Percentiles rank a stretch among this genome's conserved stretches.
Evolutionary conservation across 2,113 vertebrate genomes (phyloP).

Genomic region (Mugil cephalus): DNA sequence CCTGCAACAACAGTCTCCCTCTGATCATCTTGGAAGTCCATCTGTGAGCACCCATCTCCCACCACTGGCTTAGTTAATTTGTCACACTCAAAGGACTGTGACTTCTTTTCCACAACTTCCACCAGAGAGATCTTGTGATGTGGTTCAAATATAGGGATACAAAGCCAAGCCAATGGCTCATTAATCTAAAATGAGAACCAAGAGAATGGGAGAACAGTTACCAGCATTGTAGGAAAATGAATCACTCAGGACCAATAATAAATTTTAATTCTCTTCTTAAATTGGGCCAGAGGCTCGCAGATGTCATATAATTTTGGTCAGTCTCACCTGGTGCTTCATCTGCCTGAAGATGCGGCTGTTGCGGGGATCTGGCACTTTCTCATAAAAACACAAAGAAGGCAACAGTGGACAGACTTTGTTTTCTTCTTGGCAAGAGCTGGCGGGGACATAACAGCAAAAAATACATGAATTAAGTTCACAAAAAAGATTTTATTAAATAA

Average conservation of each 20-base stretch:
- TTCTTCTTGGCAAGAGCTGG: background rate
- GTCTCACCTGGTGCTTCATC: conserved; percentile 64
- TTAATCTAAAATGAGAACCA: conserved; percentile 51
- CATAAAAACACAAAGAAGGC: conserved; percentile 6
- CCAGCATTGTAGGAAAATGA: background rate
- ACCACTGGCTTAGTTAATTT: background rate
- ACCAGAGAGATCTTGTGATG: conserved; percentile 65
- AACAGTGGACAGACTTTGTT: conserved; percentile 21
- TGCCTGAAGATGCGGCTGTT: conserved; percentile 76
- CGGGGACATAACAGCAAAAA: conserved; percentile 3
- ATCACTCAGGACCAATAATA: conserved; percentile 1
- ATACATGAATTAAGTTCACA: background rate
- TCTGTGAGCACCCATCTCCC: conserved; percentile 5
- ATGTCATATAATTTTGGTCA: background rate
- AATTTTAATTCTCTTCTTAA: background rate
- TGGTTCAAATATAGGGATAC: conserved; percentile 33
- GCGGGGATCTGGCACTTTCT: conserved; percentile 77
- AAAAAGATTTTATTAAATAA: too few relatives aligned
- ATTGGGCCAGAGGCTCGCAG: background rate
- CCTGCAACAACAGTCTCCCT: conserved; percentile 5
- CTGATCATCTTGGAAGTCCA: background rate
- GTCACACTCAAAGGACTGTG: background rate
- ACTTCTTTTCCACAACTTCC: conserved; percentile 65
- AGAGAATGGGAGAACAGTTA: background rate
- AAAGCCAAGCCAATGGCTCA: conserved; percentile 40